Evolutionary conservation across 1,140 invertebrate species (phyloP).

Genomic region (Drosophila navojoa): DNA sequence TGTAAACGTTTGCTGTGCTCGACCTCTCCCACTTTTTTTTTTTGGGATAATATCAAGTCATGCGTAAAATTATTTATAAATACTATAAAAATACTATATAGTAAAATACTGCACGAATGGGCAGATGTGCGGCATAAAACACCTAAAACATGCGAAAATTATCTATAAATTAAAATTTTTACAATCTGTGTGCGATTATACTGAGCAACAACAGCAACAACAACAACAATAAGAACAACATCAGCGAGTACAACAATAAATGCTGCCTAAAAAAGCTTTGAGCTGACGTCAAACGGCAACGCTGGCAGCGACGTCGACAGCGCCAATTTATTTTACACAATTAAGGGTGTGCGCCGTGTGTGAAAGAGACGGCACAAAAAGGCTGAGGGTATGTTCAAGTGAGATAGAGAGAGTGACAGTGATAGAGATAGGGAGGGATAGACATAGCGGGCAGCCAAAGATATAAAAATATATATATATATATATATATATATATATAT

Average conservation of each 20-base stretch:
- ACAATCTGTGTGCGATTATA: constrained; percentile 79
- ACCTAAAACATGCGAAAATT: constrained; percentile 79
- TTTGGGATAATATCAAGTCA: constrained; percentile 71
- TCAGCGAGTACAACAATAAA: constrained; percentile 42
- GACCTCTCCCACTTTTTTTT: constrained; percentile 23
- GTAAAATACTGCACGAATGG: constrained; percentile 3
- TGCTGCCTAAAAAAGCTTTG: constrained; percentile 73
- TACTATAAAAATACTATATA: constrained; percentile 12
- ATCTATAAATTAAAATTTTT: constrained; percentile 83
- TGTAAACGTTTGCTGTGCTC: constrained; percentile 35
- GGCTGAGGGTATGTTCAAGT: neutral
- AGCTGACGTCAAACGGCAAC: constrained; percentile 74
- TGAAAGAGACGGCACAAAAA: constrained; percentile 3
- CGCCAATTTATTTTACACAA: constrained; percentile 81
- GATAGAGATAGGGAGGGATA: constrained; percentile 9
- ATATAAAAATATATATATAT: constrained; percentile 31
- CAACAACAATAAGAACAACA: constrained; percentile 28
- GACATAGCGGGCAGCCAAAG: constrained; percentile 33
- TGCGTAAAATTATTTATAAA: constrained; percentile 77
- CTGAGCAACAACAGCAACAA: constrained; percentile 42
- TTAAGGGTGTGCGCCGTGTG: constrained; percentile 74
- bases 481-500: neutral
- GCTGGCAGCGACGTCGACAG: constrained; percentile 48
- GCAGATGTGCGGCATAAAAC: constrained; percentile 42
- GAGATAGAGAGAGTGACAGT: constrained; percentile 1